These are phyloP conservation scores for Buphagus erythrorhynchus DNA, from an alignment of 2,797 vertebrate species.

Conservation along the genomic window DNA sequence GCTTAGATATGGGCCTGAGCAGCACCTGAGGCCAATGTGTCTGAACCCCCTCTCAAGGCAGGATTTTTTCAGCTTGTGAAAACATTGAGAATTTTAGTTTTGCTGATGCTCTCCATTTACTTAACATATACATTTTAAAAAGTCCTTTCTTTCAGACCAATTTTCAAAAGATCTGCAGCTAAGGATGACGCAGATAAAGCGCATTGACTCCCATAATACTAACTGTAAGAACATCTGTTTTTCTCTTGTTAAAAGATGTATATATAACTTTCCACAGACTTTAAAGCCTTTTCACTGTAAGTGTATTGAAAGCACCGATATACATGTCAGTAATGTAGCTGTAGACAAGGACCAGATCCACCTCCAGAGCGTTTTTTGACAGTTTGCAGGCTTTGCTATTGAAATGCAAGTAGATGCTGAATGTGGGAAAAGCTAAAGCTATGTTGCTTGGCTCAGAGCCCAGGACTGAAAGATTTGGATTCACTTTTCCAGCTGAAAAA, in stretches of 20 bases:
- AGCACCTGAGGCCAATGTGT: not conserved
- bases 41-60: not conserved
- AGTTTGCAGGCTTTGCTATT: constrained; percentile 45
- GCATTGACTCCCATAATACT: not conserved
- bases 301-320: constrained; percentile 37
- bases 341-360: constrained; percentile 62
- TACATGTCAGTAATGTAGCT: constrained; percentile 28
- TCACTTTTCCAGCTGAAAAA: constrained; percentile 49
- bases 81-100: not conserved
- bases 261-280: constrained; percentile 42
- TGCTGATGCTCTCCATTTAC: not conserved
- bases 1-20: not conserved
- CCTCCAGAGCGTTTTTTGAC: constrained; percentile 44
- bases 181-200: not conserved
- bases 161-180: not conserved
- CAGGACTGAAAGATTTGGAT: constrained; percentile 51
- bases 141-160: not conserved
- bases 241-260: constrained; percentile 36
- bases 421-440: constrained; percentile 70
- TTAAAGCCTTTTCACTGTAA: constrained; percentile 49
- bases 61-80: not conserved
- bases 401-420: constrained; percentile 47
- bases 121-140: not conserved
- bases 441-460: constrained; percentile 63
- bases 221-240: constrained; percentile 19